Percentiles rank a stretch among this genome's conserved stretches.
Conservation (phyloP, 2,888 invertebrate species). For the Acrobasis consociella region DNA sequence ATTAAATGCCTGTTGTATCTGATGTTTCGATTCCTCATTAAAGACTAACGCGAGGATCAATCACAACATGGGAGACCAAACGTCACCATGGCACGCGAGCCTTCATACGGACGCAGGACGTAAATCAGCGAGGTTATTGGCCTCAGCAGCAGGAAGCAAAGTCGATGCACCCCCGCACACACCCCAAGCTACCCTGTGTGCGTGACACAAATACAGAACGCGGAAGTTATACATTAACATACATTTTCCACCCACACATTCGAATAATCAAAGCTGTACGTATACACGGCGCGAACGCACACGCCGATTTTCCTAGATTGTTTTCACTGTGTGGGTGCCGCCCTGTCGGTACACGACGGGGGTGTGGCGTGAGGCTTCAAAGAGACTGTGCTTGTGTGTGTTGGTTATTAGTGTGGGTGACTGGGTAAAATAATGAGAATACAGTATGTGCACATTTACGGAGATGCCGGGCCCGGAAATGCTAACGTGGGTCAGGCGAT, state of each 20-base stretch:
- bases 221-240: conserved; percentile 78
- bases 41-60: conserved; percentile 41
- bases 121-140: conserved; percentile 79
- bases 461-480: conserved; percentile 12
- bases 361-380: conserved; percentile 66
- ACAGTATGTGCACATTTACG: conserved; percentile 38
- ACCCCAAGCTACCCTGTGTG: conserved; percentile 47
- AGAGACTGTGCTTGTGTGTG: conserved; percentile 38
- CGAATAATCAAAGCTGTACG: conserved; percentile 31
- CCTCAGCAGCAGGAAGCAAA: conserved; percentile 74
- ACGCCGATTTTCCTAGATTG: conserved; percentile 50
- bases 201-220: conserved; percentile 70
- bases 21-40: conserved; percentile 14
- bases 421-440: conserved; percentile 40
- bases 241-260: conserved; percentile 68
- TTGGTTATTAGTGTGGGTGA: conserved; percentile 37
- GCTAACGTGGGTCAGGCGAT: conserved; percentile 6
- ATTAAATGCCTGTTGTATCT: neutral
- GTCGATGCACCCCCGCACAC: conserved; percentile 77
- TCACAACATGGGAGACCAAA: conserved; percentile 49
- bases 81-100: conserved; percentile 74
- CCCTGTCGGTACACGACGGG: conserved; percentile 59
- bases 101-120: conserved; percentile 52
- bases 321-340: conserved; percentile 62
- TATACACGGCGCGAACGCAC: conserved; percentile 48